Conservation (phyloP, 1,140 invertebrate genomes). For the Drosophila bifasciata region DNA sequence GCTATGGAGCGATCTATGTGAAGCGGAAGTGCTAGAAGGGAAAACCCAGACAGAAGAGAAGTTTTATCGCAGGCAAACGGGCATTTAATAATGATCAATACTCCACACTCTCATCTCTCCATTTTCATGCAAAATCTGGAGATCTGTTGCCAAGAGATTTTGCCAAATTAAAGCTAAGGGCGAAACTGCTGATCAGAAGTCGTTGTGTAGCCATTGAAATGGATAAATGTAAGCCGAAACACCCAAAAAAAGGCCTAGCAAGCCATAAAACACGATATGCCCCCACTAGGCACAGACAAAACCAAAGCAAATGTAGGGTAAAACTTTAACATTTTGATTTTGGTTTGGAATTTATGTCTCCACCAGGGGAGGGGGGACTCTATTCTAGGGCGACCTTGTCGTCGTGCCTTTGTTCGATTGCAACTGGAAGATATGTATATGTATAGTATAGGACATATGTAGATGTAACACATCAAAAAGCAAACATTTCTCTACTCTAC, state of each 20-base stretch:
- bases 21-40: slow-evolving; percentile 29
- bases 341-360: background rate
- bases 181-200: slow-evolving; percentile 8
- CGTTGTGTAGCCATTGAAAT: slow-evolving; percentile 2
- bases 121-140: slow-evolving; percentile 35
- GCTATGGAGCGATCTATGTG: slow-evolving; percentile 16
- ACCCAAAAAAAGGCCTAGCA: background rate
- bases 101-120: too few species aligned
- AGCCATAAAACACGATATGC: background rate
- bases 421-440: slow-evolving; percentile 4
- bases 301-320: too few species aligned
- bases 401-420: slow-evolving; percentile 33
- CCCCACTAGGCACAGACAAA: too few species aligned
- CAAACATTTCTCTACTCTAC: slow-evolving; percentile 17
- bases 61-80: background rate
- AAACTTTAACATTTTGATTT: background rate
- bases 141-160: background rate
- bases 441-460: too few species aligned
- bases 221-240: background rate
- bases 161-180: background rate
- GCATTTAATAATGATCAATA: background rate
- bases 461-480: slow-evolving; percentile 9
- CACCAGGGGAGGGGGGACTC: too few species aligned
- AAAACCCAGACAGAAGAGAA: background rate
- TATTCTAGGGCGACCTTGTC: slow-evolving; percentile 50